Percentiles rank a stretch among this genome's conserved stretches.
Evolutionary conservation across 2,797 vertebrate genomes (phyloP).

Genomic region (Chrosomus eos): DNA sequence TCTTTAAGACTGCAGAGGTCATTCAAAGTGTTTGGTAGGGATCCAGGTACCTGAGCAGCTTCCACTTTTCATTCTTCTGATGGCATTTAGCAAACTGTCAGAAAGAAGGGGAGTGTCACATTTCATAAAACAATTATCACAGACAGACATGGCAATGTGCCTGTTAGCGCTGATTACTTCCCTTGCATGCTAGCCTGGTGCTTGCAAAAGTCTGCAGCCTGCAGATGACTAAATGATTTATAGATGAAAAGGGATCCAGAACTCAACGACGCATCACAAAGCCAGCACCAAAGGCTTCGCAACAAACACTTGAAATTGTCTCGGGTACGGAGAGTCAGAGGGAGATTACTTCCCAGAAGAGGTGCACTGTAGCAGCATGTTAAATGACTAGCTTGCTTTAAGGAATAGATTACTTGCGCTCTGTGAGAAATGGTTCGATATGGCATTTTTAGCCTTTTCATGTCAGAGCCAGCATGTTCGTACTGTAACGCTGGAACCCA

Average conservation of each 20-base stretch:
- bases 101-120: slow-evolving; percentile 46
- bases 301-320: slow-evolving; percentile 35
- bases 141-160: slow-evolving; percentile 64
- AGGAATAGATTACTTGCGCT: slow-evolving; percentile 30
- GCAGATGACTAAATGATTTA: slow-evolving; percentile 75
- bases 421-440: slow-evolving; percentile 28
- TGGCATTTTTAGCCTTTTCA: slow-evolving; percentile 31
- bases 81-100: slow-evolving; percentile 47
- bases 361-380: slow-evolving; percentile 29
- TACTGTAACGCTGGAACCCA: background rate
- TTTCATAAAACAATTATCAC: slow-evolving; percentile 71
- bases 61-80: slow-evolving; percentile 36
- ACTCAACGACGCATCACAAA: slow-evolving; percentile 33
- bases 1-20: slow-evolving; percentile 3
- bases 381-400: slow-evolving; percentile 39
- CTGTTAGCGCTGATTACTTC: slow-evolving; percentile 65
- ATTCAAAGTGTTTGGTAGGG: slow-evolving; percentile 31
- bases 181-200: slow-evolving; percentile 49
- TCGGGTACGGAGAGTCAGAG: background rate
- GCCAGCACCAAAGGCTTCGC: slow-evolving; percentile 17
- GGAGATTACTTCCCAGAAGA: slow-evolving; percentile 31
- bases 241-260: slow-evolving; percentile 75
- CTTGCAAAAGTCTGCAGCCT: slow-evolving; percentile 61
- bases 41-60: slow-evolving; percentile 50
- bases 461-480: background rate